Conservation (phyloP, 2,113 vertebrate genomes). For the Petrocephalus zakoni region DNA sequence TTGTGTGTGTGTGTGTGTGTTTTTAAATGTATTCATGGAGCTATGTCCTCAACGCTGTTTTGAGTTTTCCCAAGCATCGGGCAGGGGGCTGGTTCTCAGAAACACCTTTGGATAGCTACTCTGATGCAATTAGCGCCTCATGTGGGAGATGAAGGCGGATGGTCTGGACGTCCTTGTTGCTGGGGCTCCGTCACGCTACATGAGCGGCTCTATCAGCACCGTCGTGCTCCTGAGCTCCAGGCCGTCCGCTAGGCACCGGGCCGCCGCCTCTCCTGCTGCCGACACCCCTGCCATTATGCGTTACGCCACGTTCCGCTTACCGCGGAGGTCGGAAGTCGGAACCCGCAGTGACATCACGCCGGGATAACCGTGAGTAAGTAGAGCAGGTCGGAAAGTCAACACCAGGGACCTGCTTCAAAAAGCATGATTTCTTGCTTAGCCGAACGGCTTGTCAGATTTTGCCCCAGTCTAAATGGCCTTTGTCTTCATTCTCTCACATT, state of each 20-base stretch:
- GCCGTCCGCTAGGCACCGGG: background rate
- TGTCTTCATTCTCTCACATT: too few species aligned
- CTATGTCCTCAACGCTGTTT: background rate
- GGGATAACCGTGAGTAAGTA: too few species aligned
- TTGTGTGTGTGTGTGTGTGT: background rate
- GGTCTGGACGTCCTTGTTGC: background rate
- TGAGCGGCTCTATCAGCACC: background rate
- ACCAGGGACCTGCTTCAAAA: too few species aligned
- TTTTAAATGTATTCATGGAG: background rate
- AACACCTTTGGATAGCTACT: background rate
- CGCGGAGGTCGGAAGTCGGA: background rate
- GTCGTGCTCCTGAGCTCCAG: background rate
- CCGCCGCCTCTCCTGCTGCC: background rate
- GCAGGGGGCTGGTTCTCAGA: background rate
- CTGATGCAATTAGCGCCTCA: background rate
- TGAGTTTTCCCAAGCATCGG: background rate
- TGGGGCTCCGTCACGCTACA: background rate
- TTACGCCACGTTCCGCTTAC: too few species aligned
- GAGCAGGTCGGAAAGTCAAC: too few species aligned
- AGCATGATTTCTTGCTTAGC: too few species aligned
- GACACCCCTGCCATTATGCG: background rate
- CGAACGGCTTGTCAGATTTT: too few species aligned
- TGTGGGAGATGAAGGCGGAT: background rate
- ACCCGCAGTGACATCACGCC: background rate
- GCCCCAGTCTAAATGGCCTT: too few species aligned